These are phyloP conservation scores for Ispidina picta DNA, from an alignment of 2,797 vertebrate species.

Conservation along the genomic window DNA sequence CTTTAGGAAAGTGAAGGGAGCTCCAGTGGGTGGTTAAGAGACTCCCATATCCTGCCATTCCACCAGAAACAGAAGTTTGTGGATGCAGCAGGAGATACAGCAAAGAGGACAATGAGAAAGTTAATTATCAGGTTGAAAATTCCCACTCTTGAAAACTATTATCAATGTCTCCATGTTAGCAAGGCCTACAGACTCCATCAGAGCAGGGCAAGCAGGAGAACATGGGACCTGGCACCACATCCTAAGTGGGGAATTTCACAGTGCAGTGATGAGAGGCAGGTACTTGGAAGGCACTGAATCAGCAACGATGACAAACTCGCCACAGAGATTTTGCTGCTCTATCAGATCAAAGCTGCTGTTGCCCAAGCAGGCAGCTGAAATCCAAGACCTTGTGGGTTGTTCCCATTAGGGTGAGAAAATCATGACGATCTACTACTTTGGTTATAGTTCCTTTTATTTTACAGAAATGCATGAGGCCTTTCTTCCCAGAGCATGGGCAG, in stretches of 20 bases:
- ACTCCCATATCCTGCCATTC: neutral
- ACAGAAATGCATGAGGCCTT: neutral
- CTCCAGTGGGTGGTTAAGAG: neutral
- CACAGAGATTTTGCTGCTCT: neutral
- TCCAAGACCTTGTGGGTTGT: neutral
- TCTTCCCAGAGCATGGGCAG: neutral
- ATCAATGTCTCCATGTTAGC: neutral
- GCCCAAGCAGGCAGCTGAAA: neutral
- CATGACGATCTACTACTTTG: neutral
- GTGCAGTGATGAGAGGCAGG: neutral
- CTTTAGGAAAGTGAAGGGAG: neutral
- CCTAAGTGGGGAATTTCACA: neutral
- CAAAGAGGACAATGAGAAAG: neutral
- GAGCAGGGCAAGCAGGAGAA: slow-evolving; percentile 15
- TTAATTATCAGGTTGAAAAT: slow-evolving; percentile 22
- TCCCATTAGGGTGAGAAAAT: slow-evolving; percentile 9
- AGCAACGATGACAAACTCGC: neutral
- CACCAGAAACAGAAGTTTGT: neutral
- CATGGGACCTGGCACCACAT: neutral
- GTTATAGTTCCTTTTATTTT: neutral
- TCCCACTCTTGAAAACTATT: neutral
- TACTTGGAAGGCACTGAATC: slow-evolving; percentile 8
- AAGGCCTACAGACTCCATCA: slow-evolving; percentile 33
- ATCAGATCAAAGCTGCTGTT: neutral
- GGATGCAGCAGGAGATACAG: neutral